Percentiles rank a stretch among this genome's conserved stretches.
Conservation (phyloP, 1,140 invertebrate species). For the Bemisia tabaci region DNA sequence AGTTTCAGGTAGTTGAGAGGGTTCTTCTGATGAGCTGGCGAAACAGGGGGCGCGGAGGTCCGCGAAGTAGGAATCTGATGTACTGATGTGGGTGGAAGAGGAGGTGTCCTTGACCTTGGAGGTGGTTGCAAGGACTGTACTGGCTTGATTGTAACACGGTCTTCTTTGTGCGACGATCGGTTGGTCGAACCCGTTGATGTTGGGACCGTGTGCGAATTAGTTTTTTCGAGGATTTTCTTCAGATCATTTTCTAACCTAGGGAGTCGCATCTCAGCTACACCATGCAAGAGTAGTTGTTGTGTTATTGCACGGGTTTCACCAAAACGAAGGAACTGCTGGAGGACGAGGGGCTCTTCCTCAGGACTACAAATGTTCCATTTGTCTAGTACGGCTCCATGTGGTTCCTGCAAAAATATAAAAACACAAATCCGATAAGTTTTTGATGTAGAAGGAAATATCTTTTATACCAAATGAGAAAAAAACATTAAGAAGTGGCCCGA, state of each 20-base stretch:
- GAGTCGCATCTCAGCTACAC: constrained; percentile 21
- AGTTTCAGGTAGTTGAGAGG: constrained; percentile 20
- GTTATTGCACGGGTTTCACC: constrained; percentile 69
- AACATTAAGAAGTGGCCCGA: too few relatives aligned
- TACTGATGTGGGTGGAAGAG: neutral
- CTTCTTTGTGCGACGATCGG: neutral
- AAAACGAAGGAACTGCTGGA: constrained; percentile 76
- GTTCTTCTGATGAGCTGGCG: constrained; percentile 1
- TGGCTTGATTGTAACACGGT: constrained; percentile 6
- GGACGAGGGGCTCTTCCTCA: constrained; percentile 70
- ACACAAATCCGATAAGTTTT: neutral
- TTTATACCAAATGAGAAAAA: neutral
- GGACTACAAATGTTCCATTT: constrained; percentile 67
- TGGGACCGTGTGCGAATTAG: constrained; percentile 8
- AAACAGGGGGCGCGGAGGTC: neutral
- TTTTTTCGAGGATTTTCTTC: constrained; percentile 40
- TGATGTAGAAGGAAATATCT: neutral
- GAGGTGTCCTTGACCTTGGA: constrained; percentile 5
- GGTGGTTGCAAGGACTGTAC: constrained; percentile 2
- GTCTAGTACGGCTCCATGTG: constrained; percentile 55
- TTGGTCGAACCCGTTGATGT: neutral
- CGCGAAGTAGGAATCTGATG: neutral
- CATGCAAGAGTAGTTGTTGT: constrained; percentile 52
- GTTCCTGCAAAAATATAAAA: constrained; percentile 37
- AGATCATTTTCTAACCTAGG: constrained; percentile 38